Evolutionary conservation across 2,797 vertebrate species (phyloP).

Genomic region (Balearica regulorum): DNA sequence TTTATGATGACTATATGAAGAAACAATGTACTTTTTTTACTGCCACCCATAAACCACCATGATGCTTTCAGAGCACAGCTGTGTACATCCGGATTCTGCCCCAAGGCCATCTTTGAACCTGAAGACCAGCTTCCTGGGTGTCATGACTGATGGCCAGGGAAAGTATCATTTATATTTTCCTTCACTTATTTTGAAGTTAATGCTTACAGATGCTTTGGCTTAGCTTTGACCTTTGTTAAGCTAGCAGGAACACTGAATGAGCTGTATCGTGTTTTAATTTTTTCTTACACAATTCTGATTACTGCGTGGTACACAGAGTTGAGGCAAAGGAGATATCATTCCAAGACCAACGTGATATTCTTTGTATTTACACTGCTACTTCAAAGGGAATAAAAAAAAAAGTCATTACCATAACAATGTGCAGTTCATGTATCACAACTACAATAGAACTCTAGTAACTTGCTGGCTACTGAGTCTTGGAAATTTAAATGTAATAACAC

Average conservation of each 20-base stretch:
- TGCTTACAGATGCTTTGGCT: background rate
- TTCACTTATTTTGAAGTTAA: background rate
- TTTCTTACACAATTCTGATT: background rate
- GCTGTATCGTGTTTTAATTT: background rate
- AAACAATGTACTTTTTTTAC: constrained; percentile 13
- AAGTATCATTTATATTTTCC: background rate
- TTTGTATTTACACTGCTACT: constrained; percentile 57
- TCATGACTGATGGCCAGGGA: background rate
- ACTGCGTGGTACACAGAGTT: background rate
- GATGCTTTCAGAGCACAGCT: background rate
- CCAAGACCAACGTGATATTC: constrained; percentile 12
- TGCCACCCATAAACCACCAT: background rate
- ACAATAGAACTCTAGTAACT: constrained; percentile 56
- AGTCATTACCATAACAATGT: constrained; percentile 60
- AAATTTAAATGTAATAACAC: constrained; percentile 53
- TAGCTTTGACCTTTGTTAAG: background rate
- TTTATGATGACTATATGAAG: constrained; percentile 63
- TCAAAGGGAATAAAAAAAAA: constrained; percentile 27
- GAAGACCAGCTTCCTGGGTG: background rate
- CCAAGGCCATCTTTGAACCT: background rate
- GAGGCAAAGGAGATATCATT: background rate
- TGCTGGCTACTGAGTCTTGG: constrained; percentile 20
- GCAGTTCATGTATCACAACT: constrained; percentile 52
- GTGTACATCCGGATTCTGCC: background rate
- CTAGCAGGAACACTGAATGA: background rate